These are phyloP conservation scores for Pelobates fuscus DNA, from an alignment of 2,113 vertebrate species.

Conservation along the genomic window DNA sequence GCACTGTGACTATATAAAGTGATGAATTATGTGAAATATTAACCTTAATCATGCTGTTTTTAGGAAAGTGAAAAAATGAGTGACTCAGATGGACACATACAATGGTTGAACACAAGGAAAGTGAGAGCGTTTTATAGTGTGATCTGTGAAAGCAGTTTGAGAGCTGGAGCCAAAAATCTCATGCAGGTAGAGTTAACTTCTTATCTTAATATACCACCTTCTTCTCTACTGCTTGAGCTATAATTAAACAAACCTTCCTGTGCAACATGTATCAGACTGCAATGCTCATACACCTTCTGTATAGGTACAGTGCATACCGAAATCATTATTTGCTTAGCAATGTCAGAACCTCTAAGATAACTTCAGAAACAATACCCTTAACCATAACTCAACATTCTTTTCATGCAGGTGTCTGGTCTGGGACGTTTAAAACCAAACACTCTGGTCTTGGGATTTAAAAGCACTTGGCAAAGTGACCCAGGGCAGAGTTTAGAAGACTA, in stretches of 20 bases:
- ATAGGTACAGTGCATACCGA: no score
- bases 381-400: constrained; percentile 10
- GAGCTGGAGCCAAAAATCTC: constrained; percentile 62
- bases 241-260: no score
- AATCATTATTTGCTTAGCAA: no score
- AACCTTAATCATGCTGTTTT: not conserved
- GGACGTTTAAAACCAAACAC: constrained; percentile 75
- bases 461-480: constrained; percentile 67
- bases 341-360: no score
- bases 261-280: no score
- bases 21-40: not conserved
- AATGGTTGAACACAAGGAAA: constrained; percentile 71
- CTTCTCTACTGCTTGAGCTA: no score
- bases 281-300: no score
- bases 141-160: constrained; percentile 57
- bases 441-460: constrained; percentile 72
- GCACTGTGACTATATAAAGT: not conserved
- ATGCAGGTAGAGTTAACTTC: constrained; percentile 63
- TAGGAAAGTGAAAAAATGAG: constrained; percentile 1
- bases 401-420: constrained; percentile 66
- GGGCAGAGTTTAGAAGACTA: constrained; percentile 66
- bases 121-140: constrained; percentile 68
- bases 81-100: constrained; percentile 54
- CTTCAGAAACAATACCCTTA: no score
- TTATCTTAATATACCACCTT: no score